Conservation (phyloP, 2,888 invertebrate genomes). For the Mycalesis mineus region DNA sequence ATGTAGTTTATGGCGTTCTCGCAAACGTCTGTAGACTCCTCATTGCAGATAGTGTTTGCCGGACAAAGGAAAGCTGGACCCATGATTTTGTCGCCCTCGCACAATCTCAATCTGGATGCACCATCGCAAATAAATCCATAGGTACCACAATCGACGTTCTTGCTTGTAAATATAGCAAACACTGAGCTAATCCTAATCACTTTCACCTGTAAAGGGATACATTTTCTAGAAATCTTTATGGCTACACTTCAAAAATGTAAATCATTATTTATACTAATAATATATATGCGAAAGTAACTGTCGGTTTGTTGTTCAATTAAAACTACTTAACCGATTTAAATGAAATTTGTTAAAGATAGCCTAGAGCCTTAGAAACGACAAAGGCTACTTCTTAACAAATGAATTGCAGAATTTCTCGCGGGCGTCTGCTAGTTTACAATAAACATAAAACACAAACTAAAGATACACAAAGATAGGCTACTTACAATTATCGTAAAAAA, state of each 20-base stretch:
- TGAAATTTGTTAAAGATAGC: too few relatives aligned
- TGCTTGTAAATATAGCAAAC: conserved; percentile 38
- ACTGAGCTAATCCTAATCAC: conserved; percentile 1
- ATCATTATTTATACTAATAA: neutral
- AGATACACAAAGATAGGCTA: neutral
- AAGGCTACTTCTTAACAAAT: too few relatives aligned
- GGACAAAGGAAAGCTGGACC: conserved; percentile 66
- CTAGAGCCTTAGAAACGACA: too few relatives aligned
- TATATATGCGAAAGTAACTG: too few relatives aligned
- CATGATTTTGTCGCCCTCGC: conserved; percentile 52
- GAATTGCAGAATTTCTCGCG: too few relatives aligned
- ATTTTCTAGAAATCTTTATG: neutral
- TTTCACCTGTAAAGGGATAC: neutral
- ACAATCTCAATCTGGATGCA: conserved; percentile 51
- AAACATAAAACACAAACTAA: too few relatives aligned
- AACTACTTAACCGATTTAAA: too few relatives aligned
- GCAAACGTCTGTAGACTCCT: conserved; percentile 65
- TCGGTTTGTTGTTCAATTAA: too few relatives aligned
- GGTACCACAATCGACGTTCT: conserved; percentile 54
- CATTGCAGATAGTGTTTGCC: conserved; percentile 60
- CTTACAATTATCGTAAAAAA: conserved; percentile 18
- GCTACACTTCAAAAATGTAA: neutral
- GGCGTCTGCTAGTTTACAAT: too few relatives aligned
- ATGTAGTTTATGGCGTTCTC: conserved; percentile 57
- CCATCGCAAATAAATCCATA: conserved; percentile 65